These are phyloP conservation scores for Papilio glaucus DNA, from an alignment of 1,140 invertebrate genomes.

Conservation along the genomic window DNA sequence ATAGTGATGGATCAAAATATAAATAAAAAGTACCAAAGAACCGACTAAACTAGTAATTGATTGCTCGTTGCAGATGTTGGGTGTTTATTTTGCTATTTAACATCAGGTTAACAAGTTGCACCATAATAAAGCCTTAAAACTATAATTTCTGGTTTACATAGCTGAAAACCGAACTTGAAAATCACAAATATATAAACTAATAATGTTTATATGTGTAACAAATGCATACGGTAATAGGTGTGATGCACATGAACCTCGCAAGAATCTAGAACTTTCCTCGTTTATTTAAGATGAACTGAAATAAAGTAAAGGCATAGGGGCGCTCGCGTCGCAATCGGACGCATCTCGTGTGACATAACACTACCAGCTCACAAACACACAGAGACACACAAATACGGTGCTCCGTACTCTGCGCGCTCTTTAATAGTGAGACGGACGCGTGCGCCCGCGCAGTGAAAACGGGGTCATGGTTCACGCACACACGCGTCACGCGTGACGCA, in stretches of 20 bases:
- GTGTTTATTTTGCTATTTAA: no score
- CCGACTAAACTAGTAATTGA: no score
- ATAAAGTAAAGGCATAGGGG: conserved; percentile 41
- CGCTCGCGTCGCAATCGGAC: conserved; percentile 43
- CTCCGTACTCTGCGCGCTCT: conserved; percentile 5
- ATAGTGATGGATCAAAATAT: no score
- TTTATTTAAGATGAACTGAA: conserved; percentile 34
- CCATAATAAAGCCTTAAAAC: no score
- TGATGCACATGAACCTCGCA: not conserved
- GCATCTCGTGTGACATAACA: conserved; percentile 63
- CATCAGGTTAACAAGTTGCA: no score
- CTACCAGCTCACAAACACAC: conserved; percentile 38
- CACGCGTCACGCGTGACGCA: conserved; percentile 42
- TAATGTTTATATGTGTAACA: not conserved
- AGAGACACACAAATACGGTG: conserved; percentile 35
- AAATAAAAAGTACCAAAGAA: no score
- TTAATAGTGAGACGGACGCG: not conserved
- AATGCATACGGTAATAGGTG: not conserved
- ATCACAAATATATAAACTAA: not conserved
- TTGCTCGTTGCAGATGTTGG: no score
- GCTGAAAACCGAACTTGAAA: no score
- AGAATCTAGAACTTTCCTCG: conserved; percentile 26
- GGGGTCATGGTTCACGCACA: conserved; percentile 61
- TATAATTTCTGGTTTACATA: no score
- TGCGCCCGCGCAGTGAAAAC: conserved; percentile 58